Conservation (phyloP, 1,140 invertebrate genomes). For the Watersipora subatra region DNA sequence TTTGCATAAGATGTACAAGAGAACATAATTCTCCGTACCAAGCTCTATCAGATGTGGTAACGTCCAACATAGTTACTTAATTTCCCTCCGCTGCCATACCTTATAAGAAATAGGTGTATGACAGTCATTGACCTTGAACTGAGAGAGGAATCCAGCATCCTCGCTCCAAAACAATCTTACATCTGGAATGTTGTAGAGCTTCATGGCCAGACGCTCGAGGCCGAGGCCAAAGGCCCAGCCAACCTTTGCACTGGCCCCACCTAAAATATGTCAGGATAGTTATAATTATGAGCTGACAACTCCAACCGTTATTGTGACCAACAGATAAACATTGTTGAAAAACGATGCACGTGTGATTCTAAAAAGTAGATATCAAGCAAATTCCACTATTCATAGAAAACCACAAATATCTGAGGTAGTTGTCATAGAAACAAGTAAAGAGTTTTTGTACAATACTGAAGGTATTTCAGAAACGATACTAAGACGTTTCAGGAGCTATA, state of each 20-base stretch:
- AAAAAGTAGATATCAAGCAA: not conserved
- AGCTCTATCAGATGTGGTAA: no score
- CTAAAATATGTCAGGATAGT: slow-evolving; percentile 32
- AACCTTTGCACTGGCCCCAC: slow-evolving; percentile 68
- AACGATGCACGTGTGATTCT: not conserved
- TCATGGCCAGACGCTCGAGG: slow-evolving; percentile 90
- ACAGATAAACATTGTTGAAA: slow-evolving; percentile 9
- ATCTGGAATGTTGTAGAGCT: slow-evolving; percentile 84
- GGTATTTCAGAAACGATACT: no score
- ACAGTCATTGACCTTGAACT: slow-evolving; percentile 67
- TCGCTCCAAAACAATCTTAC: slow-evolving; percentile 84
- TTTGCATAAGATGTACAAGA: no score
- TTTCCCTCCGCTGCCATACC: no score
- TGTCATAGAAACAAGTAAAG: no score
- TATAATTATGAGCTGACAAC: slow-evolving; percentile 1
- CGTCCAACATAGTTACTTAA: no score
- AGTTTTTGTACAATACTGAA: no score
- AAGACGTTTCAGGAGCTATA: no score
- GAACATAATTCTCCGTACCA: no score
- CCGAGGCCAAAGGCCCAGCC: slow-evolving; percentile 98
- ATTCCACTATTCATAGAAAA: no score
- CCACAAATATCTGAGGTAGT: no score
- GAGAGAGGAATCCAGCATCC: slow-evolving; percentile 78
- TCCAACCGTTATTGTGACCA: not conserved
- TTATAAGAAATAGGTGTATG: slow-evolving; percentile 51